Evolutionary conservation across 2,113 vertebrate genomes (phyloP), one percentile per base, ranked within the genome.

Genomic region (Vanacampus margaritifer): DNA sequence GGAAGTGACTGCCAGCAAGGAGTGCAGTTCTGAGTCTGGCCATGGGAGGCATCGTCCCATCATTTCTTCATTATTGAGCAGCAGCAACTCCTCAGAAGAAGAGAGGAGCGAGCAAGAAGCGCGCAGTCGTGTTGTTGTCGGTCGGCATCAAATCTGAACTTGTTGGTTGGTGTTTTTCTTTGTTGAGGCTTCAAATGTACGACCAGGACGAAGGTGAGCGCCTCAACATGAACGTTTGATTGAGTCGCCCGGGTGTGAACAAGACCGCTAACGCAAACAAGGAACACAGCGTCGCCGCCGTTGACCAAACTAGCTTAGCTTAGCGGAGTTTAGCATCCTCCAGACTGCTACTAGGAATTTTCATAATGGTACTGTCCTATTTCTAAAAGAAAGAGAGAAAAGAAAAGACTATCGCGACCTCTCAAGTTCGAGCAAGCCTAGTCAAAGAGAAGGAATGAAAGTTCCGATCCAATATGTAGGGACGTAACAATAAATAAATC

Each of bases 121-220:
- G 57, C 57, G 32, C 32, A n/a, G 57, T 58, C 32, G 16, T 12
- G 7, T 32, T 4, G 9, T 21, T 2, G 8, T 36, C 14, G 10
- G 1, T 26, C n/a, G 1, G 13, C 14, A 8, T 37, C n/a, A 10
- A 51, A 51, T 10, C 10, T 23, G 7, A 8, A 11, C 24, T 60
- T 67, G 12, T 60, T 67, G 12, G 9, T 63, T 13, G 0, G n/a
- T 4, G 23, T 19, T 10, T 14, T 12, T 43, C 67, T 45, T 65
- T 13, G 4, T 10, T 23, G 26, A 32, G 60, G 26, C 1, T 46
- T 17, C 61, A 79, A 23, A 93, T 93, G 92, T 93, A 92, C 78
- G 92, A 93, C n/a, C 92, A 90, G 81, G 92, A 93, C 45, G 92
- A 93, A 88, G 92, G 92, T 93, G 43, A 82, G 87, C 16, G 14